Conservation (phyloP, 2,113 vertebrate genomes). For the Lagopus muta region DNA sequence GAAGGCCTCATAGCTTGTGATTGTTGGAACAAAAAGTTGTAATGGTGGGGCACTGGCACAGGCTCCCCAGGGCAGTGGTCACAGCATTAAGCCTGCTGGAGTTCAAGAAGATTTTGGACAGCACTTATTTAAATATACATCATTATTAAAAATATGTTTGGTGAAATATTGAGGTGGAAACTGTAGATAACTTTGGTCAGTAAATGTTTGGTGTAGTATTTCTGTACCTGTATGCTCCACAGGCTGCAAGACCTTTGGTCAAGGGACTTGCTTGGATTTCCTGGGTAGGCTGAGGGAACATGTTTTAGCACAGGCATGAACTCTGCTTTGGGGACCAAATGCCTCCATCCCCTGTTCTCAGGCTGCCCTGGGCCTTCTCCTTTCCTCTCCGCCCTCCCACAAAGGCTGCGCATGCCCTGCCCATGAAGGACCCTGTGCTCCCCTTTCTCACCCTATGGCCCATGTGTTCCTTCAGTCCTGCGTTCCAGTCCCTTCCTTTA, state of each 20-base stretch:
- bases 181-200: not conserved
- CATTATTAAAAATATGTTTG: not conserved
- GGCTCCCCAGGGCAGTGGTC: not conserved
- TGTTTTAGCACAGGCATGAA: not conserved
- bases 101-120: not conserved
- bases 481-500: not conserved
- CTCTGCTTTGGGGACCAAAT: not conserved
- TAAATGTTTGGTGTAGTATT: not conserved
- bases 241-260: not conserved
- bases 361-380: not conserved
- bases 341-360: not conserved
- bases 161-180: not conserved
- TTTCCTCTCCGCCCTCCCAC: not conserved
- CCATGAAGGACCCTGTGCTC: fast-evolving
- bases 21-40: too few relatives aligned
- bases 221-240: not conserved
- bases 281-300: not conserved
- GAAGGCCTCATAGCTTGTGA: too few relatives aligned
- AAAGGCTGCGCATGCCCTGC: not conserved
- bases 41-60: not conserved
- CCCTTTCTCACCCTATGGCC: not conserved
- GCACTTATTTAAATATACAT: too few relatives aligned
- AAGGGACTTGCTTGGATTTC: not conserved
- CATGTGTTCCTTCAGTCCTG: not conserved
- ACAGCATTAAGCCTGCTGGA: not conserved